Evolutionary conservation across 2,888 invertebrate genomes (phyloP).

Genomic region (Hemicrepidius hirtus): DNA sequence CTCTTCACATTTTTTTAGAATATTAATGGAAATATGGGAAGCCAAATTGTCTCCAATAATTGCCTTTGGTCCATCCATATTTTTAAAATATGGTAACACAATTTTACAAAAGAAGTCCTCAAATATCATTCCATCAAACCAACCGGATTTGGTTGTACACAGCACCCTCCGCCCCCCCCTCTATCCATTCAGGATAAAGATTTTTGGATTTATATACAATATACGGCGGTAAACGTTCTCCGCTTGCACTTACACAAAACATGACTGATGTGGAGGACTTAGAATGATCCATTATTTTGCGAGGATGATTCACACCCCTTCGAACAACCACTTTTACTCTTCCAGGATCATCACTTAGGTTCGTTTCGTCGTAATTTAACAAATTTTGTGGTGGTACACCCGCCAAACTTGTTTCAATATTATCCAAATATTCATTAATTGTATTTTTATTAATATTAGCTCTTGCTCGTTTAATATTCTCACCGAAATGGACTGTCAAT

Average conservation of each 20-base stretch:
- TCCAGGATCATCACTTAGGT: no score
- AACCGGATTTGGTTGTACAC: constrained; percentile 1
- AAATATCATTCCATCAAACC: constrained; percentile 16
- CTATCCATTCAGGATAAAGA: background rate
- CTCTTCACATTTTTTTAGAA: background rate
- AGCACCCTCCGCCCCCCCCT: background rate
- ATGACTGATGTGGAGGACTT: no score
- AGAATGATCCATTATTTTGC: no score
- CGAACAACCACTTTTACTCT: no score
- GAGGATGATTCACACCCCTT: no score
- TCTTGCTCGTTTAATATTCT: no score
- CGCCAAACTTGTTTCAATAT: no score
- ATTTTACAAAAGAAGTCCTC: constrained; percentile 15
- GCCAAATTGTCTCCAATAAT: constrained; percentile 28
- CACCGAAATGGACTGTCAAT: no score
- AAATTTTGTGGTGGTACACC: no score
- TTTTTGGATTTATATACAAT: constrained; percentile 20
- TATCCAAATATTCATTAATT: no score
- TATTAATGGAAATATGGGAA: constrained; percentile 1
- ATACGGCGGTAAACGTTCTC: constrained; percentile 60
- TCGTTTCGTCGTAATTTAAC: no score
- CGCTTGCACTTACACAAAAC: background rate
- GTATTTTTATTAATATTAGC: no score
- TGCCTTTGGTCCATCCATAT: constrained; percentile 8
- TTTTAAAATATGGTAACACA: constrained; percentile 1